Evolutionary conservation across 2,888 invertebrate genomes (phyloP).

Genomic region (Epirrhoe alternata): DNA sequence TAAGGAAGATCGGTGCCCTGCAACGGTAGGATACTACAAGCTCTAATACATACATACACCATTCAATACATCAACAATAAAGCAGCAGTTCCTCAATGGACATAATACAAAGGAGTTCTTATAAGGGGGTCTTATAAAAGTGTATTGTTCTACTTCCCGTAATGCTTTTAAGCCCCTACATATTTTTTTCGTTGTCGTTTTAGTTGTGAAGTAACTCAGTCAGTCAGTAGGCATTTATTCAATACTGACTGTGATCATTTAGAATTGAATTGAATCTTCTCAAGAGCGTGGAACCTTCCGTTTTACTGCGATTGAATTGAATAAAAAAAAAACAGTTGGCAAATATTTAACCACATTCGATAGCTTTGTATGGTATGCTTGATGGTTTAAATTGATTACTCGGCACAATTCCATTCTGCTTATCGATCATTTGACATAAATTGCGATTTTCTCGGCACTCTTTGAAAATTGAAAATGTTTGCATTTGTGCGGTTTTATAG

Average conservation of each 20-base stretch:
- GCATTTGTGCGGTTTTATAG: background rate
- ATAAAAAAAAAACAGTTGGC: background rate
- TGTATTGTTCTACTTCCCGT: background rate
- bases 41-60: too few species aligned
- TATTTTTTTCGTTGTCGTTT: background rate
- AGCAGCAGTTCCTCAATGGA: background rate
- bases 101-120: background rate
- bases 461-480: slow-evolving; percentile 30
- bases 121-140: background rate
- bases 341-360: background rate
- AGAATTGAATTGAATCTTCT: too few species aligned
- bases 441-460: slow-evolving; percentile 31
- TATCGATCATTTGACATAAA: slow-evolving; percentile 34
- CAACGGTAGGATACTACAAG: too few species aligned
- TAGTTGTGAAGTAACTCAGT: too few species aligned
- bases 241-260: too few species aligned
- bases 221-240: too few species aligned
- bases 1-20: too few species aligned
- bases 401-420: slow-evolving; percentile 31
- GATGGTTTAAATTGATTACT: slow-evolving; percentile 36
- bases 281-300: too few species aligned
- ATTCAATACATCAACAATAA: too few species aligned
- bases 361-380: slow-evolving; percentile 13
- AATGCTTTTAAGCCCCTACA: background rate
- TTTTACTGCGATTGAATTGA: too few species aligned